Conservation (phyloP, 2,797 vertebrate genomes). For the Onychomys leucogaster region DNA sequence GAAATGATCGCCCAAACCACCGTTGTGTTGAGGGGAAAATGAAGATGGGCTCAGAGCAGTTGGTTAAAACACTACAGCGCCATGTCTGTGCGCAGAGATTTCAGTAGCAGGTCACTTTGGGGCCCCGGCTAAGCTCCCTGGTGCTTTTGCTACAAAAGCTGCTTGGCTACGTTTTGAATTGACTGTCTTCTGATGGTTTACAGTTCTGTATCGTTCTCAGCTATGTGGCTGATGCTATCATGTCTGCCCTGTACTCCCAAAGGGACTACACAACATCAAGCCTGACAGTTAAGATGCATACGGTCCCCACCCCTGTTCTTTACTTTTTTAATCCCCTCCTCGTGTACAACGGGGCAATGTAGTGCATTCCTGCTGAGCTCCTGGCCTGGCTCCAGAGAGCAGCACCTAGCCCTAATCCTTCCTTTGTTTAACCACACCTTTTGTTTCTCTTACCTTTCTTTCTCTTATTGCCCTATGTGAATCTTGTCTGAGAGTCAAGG, state of each 20-base stretch:
- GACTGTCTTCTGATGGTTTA: too few species aligned
- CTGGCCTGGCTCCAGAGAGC: too few species aligned
- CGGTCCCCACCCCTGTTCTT: background rate
- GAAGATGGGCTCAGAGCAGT: background rate
- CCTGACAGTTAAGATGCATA: background rate
- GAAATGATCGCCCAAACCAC: background rate
- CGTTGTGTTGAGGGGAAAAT: background rate
- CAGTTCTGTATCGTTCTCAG: background rate
- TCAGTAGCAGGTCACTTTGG: background rate
- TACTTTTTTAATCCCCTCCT: slow-evolving; percentile 1
- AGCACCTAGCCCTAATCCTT: too few species aligned
- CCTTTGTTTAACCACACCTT: too few species aligned
- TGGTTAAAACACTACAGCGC: slow-evolving; percentile 33
- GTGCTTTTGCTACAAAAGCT: slow-evolving; percentile 1
- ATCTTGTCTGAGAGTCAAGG: too few species aligned
- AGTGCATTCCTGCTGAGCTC: too few species aligned
- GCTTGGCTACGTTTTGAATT: background rate
- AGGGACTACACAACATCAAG: background rate
- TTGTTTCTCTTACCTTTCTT: too few species aligned
- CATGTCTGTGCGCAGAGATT: background rate
- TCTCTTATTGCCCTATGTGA: too few species aligned
- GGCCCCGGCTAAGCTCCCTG: background rate
- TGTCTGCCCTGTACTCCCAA: background rate
- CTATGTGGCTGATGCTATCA: background rate
- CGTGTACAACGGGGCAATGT: background rate